A percentile compares a stretch with the other conserved stretches of the same genome.
Evolutionary conservation across 2,797 vertebrate species (phyloP).

Genomic region (Onychomys arenicola): DNA sequence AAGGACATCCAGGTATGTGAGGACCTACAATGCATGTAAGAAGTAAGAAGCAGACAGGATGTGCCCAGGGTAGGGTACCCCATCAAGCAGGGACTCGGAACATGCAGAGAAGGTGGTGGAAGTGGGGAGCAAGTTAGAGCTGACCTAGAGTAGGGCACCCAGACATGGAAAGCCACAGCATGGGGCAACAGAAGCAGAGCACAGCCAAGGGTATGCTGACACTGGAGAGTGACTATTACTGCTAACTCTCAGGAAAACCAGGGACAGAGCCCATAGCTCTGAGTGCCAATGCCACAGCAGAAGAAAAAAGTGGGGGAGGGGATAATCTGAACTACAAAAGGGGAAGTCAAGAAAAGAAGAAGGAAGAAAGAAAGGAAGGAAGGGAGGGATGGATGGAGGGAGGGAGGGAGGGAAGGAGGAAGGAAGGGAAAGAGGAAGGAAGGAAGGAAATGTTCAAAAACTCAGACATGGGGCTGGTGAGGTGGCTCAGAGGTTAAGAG

Average conservation of each 20-base stretch:
- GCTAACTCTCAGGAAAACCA: background rate
- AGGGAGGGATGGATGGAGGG: background rate
- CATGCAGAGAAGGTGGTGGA: background rate
- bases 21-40: background rate
- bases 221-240: background rate
- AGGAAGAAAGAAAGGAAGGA: too few relatives aligned
- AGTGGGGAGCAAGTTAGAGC: background rate
- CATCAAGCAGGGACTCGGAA: background rate
- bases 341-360: background rate
- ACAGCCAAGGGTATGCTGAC: background rate
- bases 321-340: background rate
- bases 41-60: background rate
- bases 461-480: too few relatives aligned
- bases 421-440: too few relatives aligned
- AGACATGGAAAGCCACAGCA: background rate
- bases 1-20: background rate
- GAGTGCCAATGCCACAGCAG: background rate
- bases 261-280: background rate
- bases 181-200: background rate
- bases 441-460: background rate
- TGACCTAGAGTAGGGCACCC: background rate
- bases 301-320: background rate
- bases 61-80: too few relatives aligned
- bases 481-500: too few relatives aligned
- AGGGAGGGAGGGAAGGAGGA: rapidly evolving